Evolutionary conservation across 2,888 invertebrate genomes (phyloP).

Genomic region (Calameuta idolon): DNA sequence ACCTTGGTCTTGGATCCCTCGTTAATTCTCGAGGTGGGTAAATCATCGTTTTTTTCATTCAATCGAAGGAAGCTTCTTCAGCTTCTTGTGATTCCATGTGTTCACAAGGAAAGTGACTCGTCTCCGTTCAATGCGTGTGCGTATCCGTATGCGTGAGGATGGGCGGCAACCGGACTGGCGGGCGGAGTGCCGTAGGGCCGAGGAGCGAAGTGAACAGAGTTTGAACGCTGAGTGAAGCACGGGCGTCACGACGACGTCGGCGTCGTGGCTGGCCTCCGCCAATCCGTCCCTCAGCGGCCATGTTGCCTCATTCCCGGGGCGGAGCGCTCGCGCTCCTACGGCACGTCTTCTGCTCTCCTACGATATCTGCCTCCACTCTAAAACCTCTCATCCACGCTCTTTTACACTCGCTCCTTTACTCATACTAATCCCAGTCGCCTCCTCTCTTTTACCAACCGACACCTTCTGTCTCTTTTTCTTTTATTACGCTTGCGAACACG

Average conservation of each 20-base stretch:
- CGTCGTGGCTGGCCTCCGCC: slow-evolving; percentile 71
- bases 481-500: background rate
- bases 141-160: slow-evolving; percentile 6
- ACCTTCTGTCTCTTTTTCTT: slow-evolving; percentile 1
- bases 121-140: background rate
- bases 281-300: slow-evolving; percentile 76
- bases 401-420: slow-evolving; percentile 28
- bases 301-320: slow-evolving; percentile 73
- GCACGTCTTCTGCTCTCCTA: slow-evolving; percentile 65
- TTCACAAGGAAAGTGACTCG: background rate
- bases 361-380: slow-evolving; percentile 29
- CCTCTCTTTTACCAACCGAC: slow-evolving; percentile 8
- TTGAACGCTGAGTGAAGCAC: slow-evolving; percentile 60
- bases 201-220: slow-evolving; percentile 17
- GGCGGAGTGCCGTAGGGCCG: slow-evolving; percentile 18
- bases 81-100: background rate
- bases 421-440: slow-evolving; percentile 9
- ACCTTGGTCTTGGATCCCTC: background rate
- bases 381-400: slow-evolving; percentile 17
- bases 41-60: background rate
- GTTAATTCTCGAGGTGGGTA: background rate
- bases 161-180: slow-evolving; percentile 19
- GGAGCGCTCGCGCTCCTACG: slow-evolving; percentile 71
- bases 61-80: background rate
- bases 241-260: slow-evolving; percentile 65